Conservation (phyloP, 2,113 vertebrate species). For the Sinocyclocheilus anshuiensis region DNA sequence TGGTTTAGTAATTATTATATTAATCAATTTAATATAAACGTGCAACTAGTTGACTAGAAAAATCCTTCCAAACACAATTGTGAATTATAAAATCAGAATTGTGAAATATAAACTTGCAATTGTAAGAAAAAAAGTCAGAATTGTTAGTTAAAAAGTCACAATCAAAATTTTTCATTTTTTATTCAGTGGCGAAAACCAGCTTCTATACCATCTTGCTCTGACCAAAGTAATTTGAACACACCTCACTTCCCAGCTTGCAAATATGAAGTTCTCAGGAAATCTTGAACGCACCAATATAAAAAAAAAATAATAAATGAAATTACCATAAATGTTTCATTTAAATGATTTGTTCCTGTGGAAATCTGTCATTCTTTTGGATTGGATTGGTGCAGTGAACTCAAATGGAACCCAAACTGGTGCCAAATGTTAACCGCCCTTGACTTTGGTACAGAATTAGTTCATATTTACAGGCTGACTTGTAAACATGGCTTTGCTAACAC, state of each 20-base stretch:
- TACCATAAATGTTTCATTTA: background rate
- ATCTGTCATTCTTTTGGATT: background rate
- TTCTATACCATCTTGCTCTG: background rate
- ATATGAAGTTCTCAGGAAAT: background rate
- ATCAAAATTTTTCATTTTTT: no score
- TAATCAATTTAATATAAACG: no score
- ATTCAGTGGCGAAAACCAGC: no score
- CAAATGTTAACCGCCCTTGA: background rate
- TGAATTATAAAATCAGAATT: no score
- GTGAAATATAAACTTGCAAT: no score
- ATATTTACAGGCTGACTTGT: slow-evolving; percentile 5
- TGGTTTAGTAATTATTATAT: no score
- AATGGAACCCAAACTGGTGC: background rate
- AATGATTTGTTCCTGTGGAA: background rate
- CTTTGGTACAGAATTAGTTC: background rate
- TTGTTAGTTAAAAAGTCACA: no score
- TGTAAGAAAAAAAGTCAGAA: no score
- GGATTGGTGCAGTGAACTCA: background rate
- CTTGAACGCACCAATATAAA: background rate
- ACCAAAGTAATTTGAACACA: background rate
- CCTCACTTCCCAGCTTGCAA: background rate
- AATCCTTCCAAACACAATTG: no score
- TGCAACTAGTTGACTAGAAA: no score
- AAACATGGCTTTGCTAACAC: slow-evolving; percentile 20
- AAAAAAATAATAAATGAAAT: background rate